Base-by-base conservation (phyloP, 2,888 invertebrate species). In the Zaprionus lineosus region DNA sequence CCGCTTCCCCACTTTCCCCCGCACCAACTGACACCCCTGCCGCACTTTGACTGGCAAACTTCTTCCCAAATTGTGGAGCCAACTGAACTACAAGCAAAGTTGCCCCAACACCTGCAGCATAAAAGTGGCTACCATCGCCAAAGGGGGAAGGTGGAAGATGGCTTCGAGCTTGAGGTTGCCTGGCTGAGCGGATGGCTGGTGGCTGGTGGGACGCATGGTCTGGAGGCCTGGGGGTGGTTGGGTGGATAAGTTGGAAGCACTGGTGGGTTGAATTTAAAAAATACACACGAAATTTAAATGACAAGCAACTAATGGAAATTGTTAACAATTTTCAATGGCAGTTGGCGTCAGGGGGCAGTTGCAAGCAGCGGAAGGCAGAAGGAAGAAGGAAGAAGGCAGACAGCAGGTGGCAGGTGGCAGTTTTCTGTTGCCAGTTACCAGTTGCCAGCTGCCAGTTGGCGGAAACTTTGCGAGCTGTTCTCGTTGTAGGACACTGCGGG, bases 301-400 rank as follows among this genome's bases (percentile, higher is more conserved):
- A 83, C 82, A 83, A 86, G 84, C 75, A 82, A 84, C 86, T 83
- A 83, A 83, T 83, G 86, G 86, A 86, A 84, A 86, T 84, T 82
- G 84, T 82, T 68, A 82, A 70, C 75, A 78, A 82, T 82, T 82
- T 82, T 52, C 66, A 67, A 65, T 61, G 60, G 74, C 73, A 36
- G 57, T 61, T 36, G 36, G 56, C 7, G 47, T 39, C 55, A 53
- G 70, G 57, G n/a, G n/a, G n/a, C n/a, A n/a, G n/a, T n/a, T n/a
- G n/a, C n/a, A n/a, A n/a, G n/a, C n/a, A n/a, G n/a, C n/a, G n/a
- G n/a, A n/a, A n/a, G n/a, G n/a, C n/a, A n/a, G n/a, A n/a, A n/a
- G n/a, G n/a, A n/a, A n/a, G n/a, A n/a, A n/a, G n/a, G n/a, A n/a
- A n/a, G n/a, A n/a, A n/a, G n/a, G n/a, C n/a, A n/a, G n/a, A n/a